A percentile compares a stretch with the other conserved stretches of the same genome.
These are phyloP conservation scores for Pachyrhynchus sulphureomaculatus DNA, from an alignment of 1,140 invertebrate species.

Conservation along the genomic window DNA sequence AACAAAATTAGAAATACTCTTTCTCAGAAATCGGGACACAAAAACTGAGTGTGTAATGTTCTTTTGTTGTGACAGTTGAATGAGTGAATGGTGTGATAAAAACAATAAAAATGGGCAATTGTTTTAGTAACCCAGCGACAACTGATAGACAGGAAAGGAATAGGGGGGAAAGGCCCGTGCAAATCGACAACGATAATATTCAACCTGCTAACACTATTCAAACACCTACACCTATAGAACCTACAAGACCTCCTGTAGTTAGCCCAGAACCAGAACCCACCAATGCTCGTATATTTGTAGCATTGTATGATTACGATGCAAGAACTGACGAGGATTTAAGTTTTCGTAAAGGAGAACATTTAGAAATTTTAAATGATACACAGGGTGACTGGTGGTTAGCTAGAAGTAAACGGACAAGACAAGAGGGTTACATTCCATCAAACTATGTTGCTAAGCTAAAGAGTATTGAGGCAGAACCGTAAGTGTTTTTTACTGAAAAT, in stretches of 20 bases:
- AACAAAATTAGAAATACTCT: background rate
- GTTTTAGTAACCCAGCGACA: constrained; percentile 67
- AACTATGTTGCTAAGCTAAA: constrained; percentile 99
- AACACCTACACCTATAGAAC: constrained; percentile 65
- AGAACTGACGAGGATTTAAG: constrained; percentile 97
- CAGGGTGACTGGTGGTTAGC: constrained; percentile 99
- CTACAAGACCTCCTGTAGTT: constrained; percentile 59
- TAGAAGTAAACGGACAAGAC: constrained; percentile 87
- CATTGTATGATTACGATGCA: constrained; percentile 98
- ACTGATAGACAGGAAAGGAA: constrained; percentile 65
- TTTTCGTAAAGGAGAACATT: constrained; percentile 96
- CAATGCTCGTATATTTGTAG: constrained; percentile 89
- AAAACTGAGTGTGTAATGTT: constrained; percentile 9
- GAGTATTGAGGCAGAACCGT: constrained; percentile 99
- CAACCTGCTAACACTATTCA: constrained; percentile 61
- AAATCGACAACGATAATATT: constrained; percentile 58
- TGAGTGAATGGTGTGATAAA: constrained; percentile 21
- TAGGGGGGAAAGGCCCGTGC: constrained; percentile 51
- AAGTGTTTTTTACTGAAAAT: too few species aligned
- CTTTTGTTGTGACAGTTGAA: constrained; percentile 36
- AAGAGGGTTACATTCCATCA: constrained; percentile 98
- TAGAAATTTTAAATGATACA: constrained; percentile 98
- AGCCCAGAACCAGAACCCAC: constrained; percentile 63
- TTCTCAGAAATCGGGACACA: background rate
- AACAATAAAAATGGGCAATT: constrained; percentile 64